Evolutionary conservation across 2,797 vertebrate genomes (phyloP), one percentile per base, ranked within the genome.

Genomic region (Pseudotriccus pelzelni): DNA sequence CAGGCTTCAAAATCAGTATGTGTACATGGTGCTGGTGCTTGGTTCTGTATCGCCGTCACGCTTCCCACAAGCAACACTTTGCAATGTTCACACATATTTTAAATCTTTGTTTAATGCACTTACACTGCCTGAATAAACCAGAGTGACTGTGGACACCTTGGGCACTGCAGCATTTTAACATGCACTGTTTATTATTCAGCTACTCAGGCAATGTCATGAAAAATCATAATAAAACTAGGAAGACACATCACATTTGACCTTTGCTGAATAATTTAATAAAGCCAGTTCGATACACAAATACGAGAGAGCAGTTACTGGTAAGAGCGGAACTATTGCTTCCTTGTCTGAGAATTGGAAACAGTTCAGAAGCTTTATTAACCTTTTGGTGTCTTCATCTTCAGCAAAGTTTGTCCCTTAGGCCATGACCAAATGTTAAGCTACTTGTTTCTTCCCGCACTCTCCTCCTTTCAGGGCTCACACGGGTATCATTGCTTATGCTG

Each of bases 211-310:
- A 91, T 91, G 94, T 97, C 96, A 97, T 64, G 90, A 97, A 97
- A 97, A 97, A 97, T 94, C 96, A 98, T 96, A 97, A 95, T 91
- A 97, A 92, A 96, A 75, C 93, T 81, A 84, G 93, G 95, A 97
- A 97, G 93, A 91, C 95, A 94, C 93, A 96, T 94, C 97, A 96
- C 97, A 93, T 95, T 98, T 98, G 98, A 98, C 98, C 97, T 98
- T 97, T 98, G 90, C 92, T 84, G 95, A 97, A 97, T 97, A 97
- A 98, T 98, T 98, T 95, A 98, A 98, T 98, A 95, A 98, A 97
- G 94, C 94, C 81, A 84, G 63, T 92, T 94, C 1, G 39, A 97
- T 93, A 95, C 80, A 95, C 93, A 98, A 97, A 90, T 97, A 92
- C 82, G 88, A 97, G 97, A 94, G 93, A 88, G 89, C 83, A 93